Evolutionary conservation across 2,888 invertebrate genomes (phyloP), one percentile per base, ranked within the genome.

Genomic region (Chironomus tentans): DNA sequence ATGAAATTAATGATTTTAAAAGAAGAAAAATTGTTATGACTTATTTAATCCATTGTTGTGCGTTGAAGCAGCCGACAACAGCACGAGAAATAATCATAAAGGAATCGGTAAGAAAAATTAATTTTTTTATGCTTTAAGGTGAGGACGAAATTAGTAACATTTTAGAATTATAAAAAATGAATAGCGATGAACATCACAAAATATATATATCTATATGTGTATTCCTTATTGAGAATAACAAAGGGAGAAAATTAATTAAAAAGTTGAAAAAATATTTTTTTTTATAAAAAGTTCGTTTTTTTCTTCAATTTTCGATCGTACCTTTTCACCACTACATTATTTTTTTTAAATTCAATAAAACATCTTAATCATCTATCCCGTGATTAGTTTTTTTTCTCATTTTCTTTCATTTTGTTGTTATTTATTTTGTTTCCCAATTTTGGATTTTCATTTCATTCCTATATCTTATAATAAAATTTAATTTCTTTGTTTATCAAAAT

Each of bases 21-120:
- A 62, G 50, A 72, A 62, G 62, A 72, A 72, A 62, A 72, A 61
- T 72, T 72, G 72, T 72, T 72, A 72, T 72, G 72, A 72, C 72
- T 72, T 72, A 72, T 72, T 72, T 72, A 72, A 72, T 62, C 61
- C 65, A 65, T 65, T 65, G 65, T 65, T 65, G 65, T 65, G 65
- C 65, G 65, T 65, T 65, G 65, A 65, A 24, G 65, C 65, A 24
- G 21, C 65, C 65, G 65, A 65, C 65, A 65, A 65, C 24, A 56
- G 56, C 56, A 56, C 56, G 56, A 56, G 56, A 56, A 56, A 56
- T 56, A 56, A 56, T 56, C 56, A 56, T 56, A 56, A 56, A 56
- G 56, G 56, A 56, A 56, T 56, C 18, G 56, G 56, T 56, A 65
- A 65, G 24, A 65, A 65, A 24, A 65, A 65, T 65, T 24, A 65